A percentile compares a stretch with the other conserved stretches of the same genome.
Evolutionary conservation across 2,113 vertebrate genomes (phyloP).

Genomic region (Cercocebus atys): DNA sequence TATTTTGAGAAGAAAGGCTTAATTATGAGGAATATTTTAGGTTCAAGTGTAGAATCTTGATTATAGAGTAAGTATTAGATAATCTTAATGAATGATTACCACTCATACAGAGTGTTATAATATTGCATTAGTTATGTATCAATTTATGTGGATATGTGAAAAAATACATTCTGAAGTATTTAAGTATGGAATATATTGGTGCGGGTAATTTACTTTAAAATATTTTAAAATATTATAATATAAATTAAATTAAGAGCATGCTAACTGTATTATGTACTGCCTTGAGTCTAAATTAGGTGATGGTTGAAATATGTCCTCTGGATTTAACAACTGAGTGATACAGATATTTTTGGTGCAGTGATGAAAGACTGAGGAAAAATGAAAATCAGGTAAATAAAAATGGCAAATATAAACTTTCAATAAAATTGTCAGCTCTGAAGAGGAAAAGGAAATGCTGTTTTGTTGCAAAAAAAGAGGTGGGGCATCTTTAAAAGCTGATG

Average conservation of each 20-base stretch:
- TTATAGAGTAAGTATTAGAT: background rate
- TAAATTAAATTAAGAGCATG: background rate
- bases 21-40: background rate
- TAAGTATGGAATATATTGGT: background rate
- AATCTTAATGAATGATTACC: background rate
- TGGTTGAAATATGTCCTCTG: background rate
- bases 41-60: background rate
- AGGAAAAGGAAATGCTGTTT: background rate
- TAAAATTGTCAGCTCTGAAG: background rate
- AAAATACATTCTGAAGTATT: background rate
- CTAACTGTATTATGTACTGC: background rate
- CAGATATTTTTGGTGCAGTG: background rate
- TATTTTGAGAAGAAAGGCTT: background rate
- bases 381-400: background rate
- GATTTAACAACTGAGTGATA: background rate
- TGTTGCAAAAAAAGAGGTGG: background rate
- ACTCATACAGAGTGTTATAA: background rate
- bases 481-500: background rate
- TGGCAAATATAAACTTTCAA: background rate
- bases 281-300: background rate
- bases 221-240: background rate
- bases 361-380: background rate
- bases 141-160: background rate
- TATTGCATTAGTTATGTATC: background rate
- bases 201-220: background rate